Evolutionary conservation across 2,113 vertebrate genomes (phyloP).

Genomic region (Scophthalmus maximus): DNA sequence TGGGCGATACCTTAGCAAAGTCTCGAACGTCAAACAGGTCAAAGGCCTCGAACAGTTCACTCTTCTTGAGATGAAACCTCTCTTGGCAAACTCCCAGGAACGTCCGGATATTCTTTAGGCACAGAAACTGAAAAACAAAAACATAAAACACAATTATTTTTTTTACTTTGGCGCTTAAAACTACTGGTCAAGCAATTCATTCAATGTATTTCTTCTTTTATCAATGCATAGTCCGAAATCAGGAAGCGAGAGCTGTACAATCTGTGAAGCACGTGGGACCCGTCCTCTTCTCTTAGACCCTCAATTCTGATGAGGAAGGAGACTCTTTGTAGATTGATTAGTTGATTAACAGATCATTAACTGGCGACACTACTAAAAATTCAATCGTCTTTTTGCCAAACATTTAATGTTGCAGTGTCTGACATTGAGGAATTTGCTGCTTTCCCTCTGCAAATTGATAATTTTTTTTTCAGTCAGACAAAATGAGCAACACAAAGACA

Average conservation of each 20-base stretch:
- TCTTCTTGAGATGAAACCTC: conserved; percentile 89
- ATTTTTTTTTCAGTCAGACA: background rate
- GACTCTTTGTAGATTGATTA: no score
- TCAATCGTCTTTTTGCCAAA: no score
- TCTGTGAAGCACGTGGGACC: background rate
- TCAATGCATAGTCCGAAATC: no score
- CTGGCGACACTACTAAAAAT: no score
- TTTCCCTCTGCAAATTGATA: background rate
- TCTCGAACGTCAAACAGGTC: conserved; percentile 96
- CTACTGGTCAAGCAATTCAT: background rate
- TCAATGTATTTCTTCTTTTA: no score
- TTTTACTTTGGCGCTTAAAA: background rate
- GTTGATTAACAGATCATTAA: no score
- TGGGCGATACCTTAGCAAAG: conserved; percentile 89
- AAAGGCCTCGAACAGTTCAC: conserved; percentile 92
- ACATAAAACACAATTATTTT: background rate
- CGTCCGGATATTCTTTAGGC: conserved; percentile 95
- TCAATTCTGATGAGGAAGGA: background rate
- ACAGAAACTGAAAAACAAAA: conserved; percentile 90
- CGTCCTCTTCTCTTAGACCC: background rate
- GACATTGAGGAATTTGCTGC: no score
- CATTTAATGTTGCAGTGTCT: no score
- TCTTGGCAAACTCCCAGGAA: conserved; percentile 88
- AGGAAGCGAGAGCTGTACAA: background rate
- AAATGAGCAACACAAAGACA: no score